Conservation (phyloP, 2,888 invertebrate species). For the Charanyca ferruginea region DNA sequence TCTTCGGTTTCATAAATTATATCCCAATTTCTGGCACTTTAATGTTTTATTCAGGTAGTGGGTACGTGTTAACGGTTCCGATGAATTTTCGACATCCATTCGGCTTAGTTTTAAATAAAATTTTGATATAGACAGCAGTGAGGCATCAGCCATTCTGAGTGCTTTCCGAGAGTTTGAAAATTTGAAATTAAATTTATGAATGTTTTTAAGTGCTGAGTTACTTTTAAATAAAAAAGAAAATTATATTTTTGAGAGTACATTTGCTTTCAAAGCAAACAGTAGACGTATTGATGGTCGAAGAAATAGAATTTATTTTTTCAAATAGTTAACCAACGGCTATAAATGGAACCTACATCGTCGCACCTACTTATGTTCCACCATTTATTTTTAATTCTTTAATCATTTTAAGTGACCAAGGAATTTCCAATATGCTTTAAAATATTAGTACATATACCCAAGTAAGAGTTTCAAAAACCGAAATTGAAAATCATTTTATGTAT, state of each 20-base stretch:
- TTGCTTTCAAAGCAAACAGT: background rate
- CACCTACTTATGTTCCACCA: too few species aligned
- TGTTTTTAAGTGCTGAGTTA: constrained; percentile 38
- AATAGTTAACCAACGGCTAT: too few species aligned
- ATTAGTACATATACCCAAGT: background rate
- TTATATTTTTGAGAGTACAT: background rate
- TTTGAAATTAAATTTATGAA: constrained; percentile 64
- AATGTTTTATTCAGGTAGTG: constrained; percentile 74
- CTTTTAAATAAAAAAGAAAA: background rate
- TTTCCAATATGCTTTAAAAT: too few species aligned
- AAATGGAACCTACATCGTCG: too few species aligned
- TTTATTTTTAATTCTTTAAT: too few species aligned
- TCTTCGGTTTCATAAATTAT: constrained; percentile 72
- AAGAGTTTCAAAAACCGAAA: background rate
- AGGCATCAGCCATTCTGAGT: constrained; percentile 54
- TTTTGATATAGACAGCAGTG: constrained; percentile 44
- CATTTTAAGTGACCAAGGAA: too few species aligned
- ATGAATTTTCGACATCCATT: constrained; percentile 69
- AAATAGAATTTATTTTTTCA: too few species aligned
- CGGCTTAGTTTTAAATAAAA: constrained; percentile 59
- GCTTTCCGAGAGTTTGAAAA: constrained; percentile 55
- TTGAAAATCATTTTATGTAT: constrained; percentile 6
- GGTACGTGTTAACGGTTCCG: constrained; percentile 72
- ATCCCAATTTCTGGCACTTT: constrained; percentile 71
- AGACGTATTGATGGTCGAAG: background rate